A percentile compares a stretch with the other conserved stretches of the same genome.
Conservation (phyloP, 2,888 invertebrate species). For the Habroteleia sp. region DNA sequence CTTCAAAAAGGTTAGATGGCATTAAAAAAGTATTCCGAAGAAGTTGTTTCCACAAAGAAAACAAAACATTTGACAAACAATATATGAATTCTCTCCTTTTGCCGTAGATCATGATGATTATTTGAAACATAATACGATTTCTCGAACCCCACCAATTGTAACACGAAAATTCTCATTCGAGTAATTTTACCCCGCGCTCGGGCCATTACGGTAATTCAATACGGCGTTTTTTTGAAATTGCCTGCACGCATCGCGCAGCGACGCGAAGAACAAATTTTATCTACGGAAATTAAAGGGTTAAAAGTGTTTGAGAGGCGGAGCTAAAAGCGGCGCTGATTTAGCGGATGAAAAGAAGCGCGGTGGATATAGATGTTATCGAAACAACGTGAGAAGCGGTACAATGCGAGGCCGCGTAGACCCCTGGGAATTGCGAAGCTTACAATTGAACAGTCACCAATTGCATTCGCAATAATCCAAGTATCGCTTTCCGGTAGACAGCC, state of each 20-base stretch:
- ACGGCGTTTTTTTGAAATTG: slow-evolving; percentile 1
- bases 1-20: too few relatives aligned
- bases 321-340: slow-evolving; percentile 37
- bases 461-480: slow-evolving; percentile 65
- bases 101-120: not conserved
- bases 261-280: slow-evolving; percentile 7
- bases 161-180: slow-evolving; percentile 2
- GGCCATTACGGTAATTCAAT: slow-evolving; percentile 21
- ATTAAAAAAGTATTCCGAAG: too few relatives aligned
- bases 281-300: slow-evolving; percentile 51
- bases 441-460: slow-evolving; percentile 64
- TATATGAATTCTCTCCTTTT: too few relatives aligned
- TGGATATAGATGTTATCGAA: slow-evolving; percentile 56
- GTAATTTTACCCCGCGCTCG: slow-evolving; percentile 2
- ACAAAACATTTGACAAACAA: too few relatives aligned
- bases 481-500: slow-evolving; percentile 63
- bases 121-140: slow-evolving; percentile 5
- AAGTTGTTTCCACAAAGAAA: too few relatives aligned
- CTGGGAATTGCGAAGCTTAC: slow-evolving; percentile 60
- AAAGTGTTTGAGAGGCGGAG: slow-evolving; percentile 36
- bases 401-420: slow-evolving; percentile 49
- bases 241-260: not conserved
- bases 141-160: not conserved
- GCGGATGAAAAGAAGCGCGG: slow-evolving; percentile 41
- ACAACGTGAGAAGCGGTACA: slow-evolving; percentile 59